phyloP scores from a whole-genome alignment of 2,797 vertebrate genomes.

The Hippocampus kuda region DNA sequence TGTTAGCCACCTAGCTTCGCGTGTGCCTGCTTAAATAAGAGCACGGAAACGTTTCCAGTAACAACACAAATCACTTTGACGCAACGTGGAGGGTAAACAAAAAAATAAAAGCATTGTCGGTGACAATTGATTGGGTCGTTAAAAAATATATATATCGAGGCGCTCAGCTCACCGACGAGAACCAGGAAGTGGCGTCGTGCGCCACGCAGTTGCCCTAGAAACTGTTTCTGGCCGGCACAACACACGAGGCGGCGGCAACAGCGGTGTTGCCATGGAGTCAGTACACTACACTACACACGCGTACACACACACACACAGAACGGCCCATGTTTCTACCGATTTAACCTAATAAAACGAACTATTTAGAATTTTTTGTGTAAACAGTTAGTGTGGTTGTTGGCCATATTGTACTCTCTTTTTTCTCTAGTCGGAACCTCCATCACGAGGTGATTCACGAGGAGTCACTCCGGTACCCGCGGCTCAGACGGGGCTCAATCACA shows the following conservation, averaged over 20 bases:
- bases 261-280: conserved; percentile 71
- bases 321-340: conserved; percentile 14
- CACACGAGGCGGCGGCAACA: conserved; percentile 76
- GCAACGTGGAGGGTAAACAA: background rate
- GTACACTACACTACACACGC: conserved; percentile 60
- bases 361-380: background rate
- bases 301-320: conserved; percentile 2
- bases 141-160: background rate
- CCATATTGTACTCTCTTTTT: background rate
- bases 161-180: conserved; percentile 25
- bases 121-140: background rate
- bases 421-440: background rate
- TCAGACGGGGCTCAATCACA: background rate
- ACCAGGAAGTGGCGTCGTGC: conserved; percentile 58
- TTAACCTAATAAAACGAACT: background rate
- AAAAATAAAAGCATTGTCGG: background rate
- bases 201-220: conserved; percentile 59
- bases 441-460: conserved; percentile 3
- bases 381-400: background rate
- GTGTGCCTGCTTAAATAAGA: background rate
- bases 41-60: background rate
- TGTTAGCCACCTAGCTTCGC: conserved; percentile 1
- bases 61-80: background rate
- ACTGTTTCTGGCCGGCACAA: conserved; percentile 84
- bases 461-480: conserved; percentile 2